Percentiles rank a stretch among this genome's conserved stretches.
phyloP scores from a whole-genome alignment of 2,113 vertebrate genomes.

The Andinoacara biseriatus region DNA sequence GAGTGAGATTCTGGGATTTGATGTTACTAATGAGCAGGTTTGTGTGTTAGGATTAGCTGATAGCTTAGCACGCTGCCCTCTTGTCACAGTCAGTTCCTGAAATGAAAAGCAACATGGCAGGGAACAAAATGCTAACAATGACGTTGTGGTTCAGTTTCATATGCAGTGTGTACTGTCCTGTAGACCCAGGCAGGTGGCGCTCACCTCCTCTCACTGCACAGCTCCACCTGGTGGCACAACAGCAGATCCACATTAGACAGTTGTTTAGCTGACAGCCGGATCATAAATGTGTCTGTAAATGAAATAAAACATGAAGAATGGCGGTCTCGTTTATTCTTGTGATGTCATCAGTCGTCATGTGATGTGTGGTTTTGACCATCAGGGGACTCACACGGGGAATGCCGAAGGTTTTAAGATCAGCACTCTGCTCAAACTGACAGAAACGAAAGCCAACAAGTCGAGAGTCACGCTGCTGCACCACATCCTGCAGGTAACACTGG shows the following conservation, averaged over 20 bases:
- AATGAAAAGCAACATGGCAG: too few relatives aligned
- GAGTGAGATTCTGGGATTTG: not conserved
- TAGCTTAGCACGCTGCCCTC: too few relatives aligned
- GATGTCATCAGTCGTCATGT: not conserved
- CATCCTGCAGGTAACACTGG: conserved; percentile 85
- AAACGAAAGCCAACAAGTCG: conserved; percentile 94
- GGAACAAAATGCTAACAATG: too few relatives aligned
- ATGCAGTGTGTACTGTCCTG: too few relatives aligned
- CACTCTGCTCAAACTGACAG: conserved; percentile 90
- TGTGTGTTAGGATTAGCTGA: too few relatives aligned
- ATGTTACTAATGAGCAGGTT: too few relatives aligned
- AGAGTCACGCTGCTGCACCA: conserved; percentile 91
- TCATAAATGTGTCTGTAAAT: not conserved
- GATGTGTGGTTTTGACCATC: not conserved
- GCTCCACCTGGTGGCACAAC: not conserved
- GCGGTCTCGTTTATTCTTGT: not conserved
- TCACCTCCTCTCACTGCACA: not conserved
- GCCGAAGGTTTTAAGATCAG: conserved; percentile 93
- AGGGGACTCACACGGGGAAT: conserved; percentile 93
- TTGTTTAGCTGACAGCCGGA: not conserved
- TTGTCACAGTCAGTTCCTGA: too few relatives aligned
- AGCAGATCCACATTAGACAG: not conserved
- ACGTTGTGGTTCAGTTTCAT: too few relatives aligned
- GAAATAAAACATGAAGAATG: not conserved
- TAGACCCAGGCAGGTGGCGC: not conserved